Evolutionary conservation across 35 echinoderm and acorn worm species (phyloP).

Genomic region (Lytechinus variegatus): DNA sequence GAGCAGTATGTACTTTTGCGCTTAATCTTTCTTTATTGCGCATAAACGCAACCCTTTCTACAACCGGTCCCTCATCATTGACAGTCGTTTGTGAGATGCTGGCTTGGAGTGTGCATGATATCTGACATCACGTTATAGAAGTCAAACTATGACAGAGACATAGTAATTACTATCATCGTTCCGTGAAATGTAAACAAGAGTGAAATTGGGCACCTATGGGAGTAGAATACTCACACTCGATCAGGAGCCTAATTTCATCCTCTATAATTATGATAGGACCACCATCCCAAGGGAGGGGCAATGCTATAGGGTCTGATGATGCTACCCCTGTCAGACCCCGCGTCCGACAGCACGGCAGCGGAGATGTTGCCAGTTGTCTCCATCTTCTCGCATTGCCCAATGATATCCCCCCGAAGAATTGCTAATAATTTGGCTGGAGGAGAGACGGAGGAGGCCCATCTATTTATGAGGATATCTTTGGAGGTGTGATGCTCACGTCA

Average conservation of each 20-base stretch:
- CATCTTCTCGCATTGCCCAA: not conserved
- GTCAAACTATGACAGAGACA: not conserved
- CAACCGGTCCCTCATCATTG: not conserved
- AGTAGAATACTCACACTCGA: not conserved
- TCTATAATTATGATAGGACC: not conserved
- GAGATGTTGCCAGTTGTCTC: not conserved
- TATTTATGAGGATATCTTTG: not conserved
- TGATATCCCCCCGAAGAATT: not conserved
- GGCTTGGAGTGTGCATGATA: not conserved
- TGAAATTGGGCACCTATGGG: not conserved
- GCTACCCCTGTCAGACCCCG: not conserved
- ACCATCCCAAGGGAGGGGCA: not conserved
- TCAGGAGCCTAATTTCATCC: not conserved
- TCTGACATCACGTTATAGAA: not conserved
- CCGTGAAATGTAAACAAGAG: not conserved
- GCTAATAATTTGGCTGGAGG: not conserved
- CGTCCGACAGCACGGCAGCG: not conserved
- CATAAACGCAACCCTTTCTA: not conserved
- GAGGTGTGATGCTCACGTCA: conserved; percentile 17
- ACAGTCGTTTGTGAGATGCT: not conserved
- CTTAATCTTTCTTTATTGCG: not conserved
- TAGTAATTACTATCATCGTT: not conserved
- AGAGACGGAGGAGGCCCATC: not conserved
- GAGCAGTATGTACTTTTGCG: too few relatives aligned
- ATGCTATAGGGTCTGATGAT: not conserved